Base-by-base conservation (phyloP, 2,888 invertebrate genomes). In the Platypus cylindrus region DNA sequence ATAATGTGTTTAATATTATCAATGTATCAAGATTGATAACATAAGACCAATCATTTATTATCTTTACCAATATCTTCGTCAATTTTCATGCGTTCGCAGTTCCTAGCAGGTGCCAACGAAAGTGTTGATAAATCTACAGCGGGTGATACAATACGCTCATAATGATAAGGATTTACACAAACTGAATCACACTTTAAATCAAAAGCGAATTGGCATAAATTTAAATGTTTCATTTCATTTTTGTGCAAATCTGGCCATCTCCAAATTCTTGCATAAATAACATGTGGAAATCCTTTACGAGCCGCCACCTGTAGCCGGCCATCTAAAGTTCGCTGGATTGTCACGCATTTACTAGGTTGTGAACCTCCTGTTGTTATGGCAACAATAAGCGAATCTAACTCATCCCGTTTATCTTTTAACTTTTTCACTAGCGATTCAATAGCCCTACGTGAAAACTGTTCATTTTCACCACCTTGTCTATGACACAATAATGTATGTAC, bases 401-500 rank as follows among this genome's bases (percentile, higher is more conserved):
- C 98, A 63, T 95, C 94, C 38, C 94, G 71, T 60, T 97, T 98
- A 64, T 98, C 97, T 68, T 98, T 98, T 15, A 98, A 65, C 59
- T 98, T 98, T 64, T 98, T 98, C 1, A 98, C 97, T 37, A 98
- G 71, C 43, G 93, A 93, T 65, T 98, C 98, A 47, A 98, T 98
- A 45, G 98, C 97, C 53, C 97, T 72, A 63, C 95, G 93, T 5
- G 94, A 85, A 64, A 98, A 98, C 22, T 87, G 86, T 64, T 98
- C 97, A 51, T 87, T 89, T 64, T 98, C 98, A 17, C 97, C 95
- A 41, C 97, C 97, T 64, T 93, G 87, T 36, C 97, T 73, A 65
- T 98, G 97, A 64, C 97, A 98, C 91, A 97, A 94, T 38, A 98
- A 69, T 43, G 91, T 94, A 64, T 97, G 95, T 11, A 98, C 95